phyloP scores from a whole-genome alignment of 2,113 vertebrate species.

The Ochotona curzoniae region DNA sequence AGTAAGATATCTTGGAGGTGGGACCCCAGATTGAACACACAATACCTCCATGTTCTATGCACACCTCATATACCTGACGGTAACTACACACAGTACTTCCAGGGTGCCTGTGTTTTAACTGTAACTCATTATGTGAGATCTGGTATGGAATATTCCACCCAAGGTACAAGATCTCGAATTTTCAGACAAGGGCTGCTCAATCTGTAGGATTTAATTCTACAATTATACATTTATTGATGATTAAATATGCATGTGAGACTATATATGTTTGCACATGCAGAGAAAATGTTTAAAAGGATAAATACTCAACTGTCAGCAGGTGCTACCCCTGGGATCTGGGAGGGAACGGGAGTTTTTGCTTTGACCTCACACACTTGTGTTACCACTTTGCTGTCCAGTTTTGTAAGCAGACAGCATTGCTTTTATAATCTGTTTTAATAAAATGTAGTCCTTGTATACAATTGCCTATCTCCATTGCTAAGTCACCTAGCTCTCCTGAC shows the following conservation, averaged over 20 bases:
- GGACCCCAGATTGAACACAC: too few species aligned
- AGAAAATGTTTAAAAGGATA: constrained; percentile 39
- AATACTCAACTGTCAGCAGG: neutral
- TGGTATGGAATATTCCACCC: too few species aligned
- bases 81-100: too few species aligned
- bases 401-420: neutral
- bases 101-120: too few species aligned
- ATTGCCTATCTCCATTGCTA: constrained; percentile 18
- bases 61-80: too few species aligned
- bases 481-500: constrained; percentile 26
- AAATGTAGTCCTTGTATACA: neutral
- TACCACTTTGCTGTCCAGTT: neutral
- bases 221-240: neutral
- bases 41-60: too few species aligned
- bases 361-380: neutral
- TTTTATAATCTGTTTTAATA: constrained; percentile 38
- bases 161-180: too few species aligned
- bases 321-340: neutral
- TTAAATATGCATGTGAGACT: neutral
- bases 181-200: too few species aligned
- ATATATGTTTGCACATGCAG: neutral
- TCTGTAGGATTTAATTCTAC: neutral
- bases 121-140: too few species aligned
- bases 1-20: too few species aligned
- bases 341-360: neutral